Base-by-base conservation (phyloP, 2,797 vertebrate genomes). In the Lemur catta region DNA sequence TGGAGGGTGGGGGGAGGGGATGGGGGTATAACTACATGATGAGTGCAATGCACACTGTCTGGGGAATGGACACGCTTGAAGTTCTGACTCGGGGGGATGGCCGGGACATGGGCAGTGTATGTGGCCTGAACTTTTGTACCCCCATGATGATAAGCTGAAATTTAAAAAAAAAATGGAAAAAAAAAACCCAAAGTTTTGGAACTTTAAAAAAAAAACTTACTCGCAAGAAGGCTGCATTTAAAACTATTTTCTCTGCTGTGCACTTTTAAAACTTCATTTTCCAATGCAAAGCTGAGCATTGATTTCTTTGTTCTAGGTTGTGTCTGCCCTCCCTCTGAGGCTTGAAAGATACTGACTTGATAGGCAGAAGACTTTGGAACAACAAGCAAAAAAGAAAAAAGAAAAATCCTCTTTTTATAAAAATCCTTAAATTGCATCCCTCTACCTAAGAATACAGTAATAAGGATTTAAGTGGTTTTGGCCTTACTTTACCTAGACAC, bases 351-450 rank as follows among this genome's bases (percentile, higher is more conserved):
- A 76, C 26, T 43, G 10, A 22, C 24, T 81, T 17, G 61, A 33
- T 67, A 26, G 28, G 43, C 35, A 82, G 38, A 88, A 95, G 30
- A 12, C 6, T 79, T 85, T 82, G 35, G 74, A 91, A 94, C 17
- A 91, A 59, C 46, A 81, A 82, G 11, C 38, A 18, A 0, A 43
- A 78, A 63, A 50, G 33, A 13, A 85, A 55, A 8, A 80, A 80
- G 41, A 75, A 91, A 96, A 92, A 90, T 67, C 78, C 41, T 76
- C 41, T 91, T 69, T 87, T 63, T 69, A 78, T 24, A 75, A 91
- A 96, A 92, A 90, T 67, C 78, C 41, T 76, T 79, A 84, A 30
- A 89, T 87, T 1, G 0, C 46, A 43, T 63, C 50, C 14, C 13
- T 93, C 57, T 89, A 8, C 80, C n/a, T 84, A 75, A 94, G 35